A percentile compares a stretch with the other conserved stretches of the same genome.
These are phyloP conservation scores for Phrynocephalus guinanensis DNA, from an alignment of 2,797 vertebrate genomes.

Conservation along the genomic window DNA sequence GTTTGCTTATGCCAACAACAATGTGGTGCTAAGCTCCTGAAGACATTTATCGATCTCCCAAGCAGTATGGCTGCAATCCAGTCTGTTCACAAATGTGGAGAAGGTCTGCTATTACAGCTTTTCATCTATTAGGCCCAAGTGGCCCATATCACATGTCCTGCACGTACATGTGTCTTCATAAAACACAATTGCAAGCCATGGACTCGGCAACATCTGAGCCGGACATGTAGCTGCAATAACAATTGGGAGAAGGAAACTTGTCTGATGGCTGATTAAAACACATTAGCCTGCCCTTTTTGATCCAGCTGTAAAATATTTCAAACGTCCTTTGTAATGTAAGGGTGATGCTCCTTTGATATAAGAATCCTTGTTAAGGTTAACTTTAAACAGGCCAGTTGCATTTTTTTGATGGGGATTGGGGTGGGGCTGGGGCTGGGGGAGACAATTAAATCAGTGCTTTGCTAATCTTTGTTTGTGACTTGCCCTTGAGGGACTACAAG, in stretches of 20 bases:
- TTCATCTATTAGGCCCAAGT: not conserved
- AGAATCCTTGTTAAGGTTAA: slow-evolving; percentile 71
- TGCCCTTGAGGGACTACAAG: slow-evolving; percentile 67
- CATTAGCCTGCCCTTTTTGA: slow-evolving; percentile 69
- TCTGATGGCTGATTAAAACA: slow-evolving; percentile 71
- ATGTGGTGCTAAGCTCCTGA: fast-evolving
- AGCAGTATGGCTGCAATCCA: not conserved
- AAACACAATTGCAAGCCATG: slow-evolving; percentile 34
- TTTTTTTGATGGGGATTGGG: slow-evolving; percentile 33
- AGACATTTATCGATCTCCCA: not conserved
- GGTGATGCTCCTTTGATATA: slow-evolving; percentile 74
- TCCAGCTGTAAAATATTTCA: slow-evolving; percentile 67
- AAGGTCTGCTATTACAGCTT: slow-evolving; percentile 9
- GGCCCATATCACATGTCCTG: not conserved
- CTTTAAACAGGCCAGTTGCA: slow-evolving; percentile 70
- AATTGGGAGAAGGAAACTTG: slow-evolving; percentile 67
- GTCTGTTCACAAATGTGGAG: not conserved
- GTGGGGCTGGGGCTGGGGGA: slow-evolving; percentile 39
- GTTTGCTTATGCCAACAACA: not conserved
- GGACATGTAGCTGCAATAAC: slow-evolving; percentile 55
- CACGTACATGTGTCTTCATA: slow-evolving; percentile 2
- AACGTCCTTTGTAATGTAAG: slow-evolving; percentile 73
- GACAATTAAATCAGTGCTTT: slow-evolving; percentile 71
- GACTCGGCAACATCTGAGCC: slow-evolving; percentile 42
- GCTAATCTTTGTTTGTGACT: slow-evolving; percentile 70